Evolutionary conservation across 2,113 vertebrate species (phyloP), one percentile per base, ranked within the genome.

Genomic region (Dasyprocta punctata): DNA sequence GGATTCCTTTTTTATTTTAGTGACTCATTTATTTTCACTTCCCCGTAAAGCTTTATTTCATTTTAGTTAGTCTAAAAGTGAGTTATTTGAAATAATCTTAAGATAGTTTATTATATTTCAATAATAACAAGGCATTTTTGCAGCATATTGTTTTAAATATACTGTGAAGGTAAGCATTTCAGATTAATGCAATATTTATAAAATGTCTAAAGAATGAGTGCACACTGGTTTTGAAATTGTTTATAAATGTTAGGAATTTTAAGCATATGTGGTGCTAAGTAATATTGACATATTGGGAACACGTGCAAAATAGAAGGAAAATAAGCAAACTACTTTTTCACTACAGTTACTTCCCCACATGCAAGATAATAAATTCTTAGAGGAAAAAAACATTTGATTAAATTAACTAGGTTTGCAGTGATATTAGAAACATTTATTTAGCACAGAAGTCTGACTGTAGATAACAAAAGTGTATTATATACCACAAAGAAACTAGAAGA

Each of bases 211-310:
- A 91, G 93, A 93, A 92, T 89, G 16, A 92, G 93, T 87, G 86
- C 86, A 97, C 94, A 65, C 96, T 94, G 69, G 78, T 95, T 94
- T 95, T 92, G 7, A 94, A 95, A 52, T 92, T 94, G 73, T 97
- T 96, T 97, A 96, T 96, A 97, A 98, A 97, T 98, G 97, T 97
- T 97, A 96, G 52, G 96, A 94, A 73, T 86, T 96, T 84, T 94
- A 96, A 96, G 56, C 97, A 98, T 96, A 98, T 97, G 97, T 90
- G 90, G 96, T 97, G 94, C 73, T 98, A 97, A 97, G 82, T 93
- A 96, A 94, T 97, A 97, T 41, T 96, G 95, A 92, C 85, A 92
- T 96, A 49, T 96, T 97, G 88, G 58, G 92, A 73, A 97, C 97
- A 90, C 63, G 56, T 97, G 71, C 81, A 96, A 96, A 96, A 80